phyloP scores from a whole-genome alignment of 1,140 invertebrate genomes.

The Sarcophaga bullata region DNA sequence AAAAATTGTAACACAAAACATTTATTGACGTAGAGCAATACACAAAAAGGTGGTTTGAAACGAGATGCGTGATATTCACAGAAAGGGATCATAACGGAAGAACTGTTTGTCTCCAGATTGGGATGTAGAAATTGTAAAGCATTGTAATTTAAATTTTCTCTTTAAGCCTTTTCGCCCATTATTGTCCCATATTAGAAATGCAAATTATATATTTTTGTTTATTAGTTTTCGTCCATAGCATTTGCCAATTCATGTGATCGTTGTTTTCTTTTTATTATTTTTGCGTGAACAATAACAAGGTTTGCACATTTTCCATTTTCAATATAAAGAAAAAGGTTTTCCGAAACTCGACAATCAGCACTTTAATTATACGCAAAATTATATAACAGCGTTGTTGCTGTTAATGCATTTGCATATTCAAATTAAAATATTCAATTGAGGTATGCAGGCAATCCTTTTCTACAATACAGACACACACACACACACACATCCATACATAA shows the following conservation, averaged over 20 bases:
- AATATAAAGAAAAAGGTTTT: background rate
- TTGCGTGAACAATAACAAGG: background rate
- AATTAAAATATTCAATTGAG: conserved; percentile 33
- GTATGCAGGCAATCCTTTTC: background rate
- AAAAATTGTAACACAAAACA: conserved; percentile 36
- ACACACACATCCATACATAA: no score
- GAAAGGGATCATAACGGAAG: background rate
- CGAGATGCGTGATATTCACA: conserved; percentile 13
- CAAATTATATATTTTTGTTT: conserved; percentile 12
- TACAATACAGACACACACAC: background rate
- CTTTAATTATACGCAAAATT: conserved; percentile 7
- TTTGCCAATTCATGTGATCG: conserved; percentile 1
- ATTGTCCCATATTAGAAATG: conserved; percentile 26
- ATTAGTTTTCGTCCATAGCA: background rate
- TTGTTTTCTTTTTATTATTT: background rate
- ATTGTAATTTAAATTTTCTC: conserved; percentile 33
- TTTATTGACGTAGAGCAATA: background rate
- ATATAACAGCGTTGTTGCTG: background rate
- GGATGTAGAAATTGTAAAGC: background rate
- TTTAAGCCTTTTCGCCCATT: background rate
- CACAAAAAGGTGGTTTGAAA: background rate
- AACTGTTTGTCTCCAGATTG: background rate
- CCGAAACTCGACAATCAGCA: background rate
- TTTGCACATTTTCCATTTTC: conserved; percentile 29
- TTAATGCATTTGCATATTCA: background rate